Evolutionary conservation across 2,797 vertebrate genomes (phyloP).

Genomic region (Tinamus major): DNA sequence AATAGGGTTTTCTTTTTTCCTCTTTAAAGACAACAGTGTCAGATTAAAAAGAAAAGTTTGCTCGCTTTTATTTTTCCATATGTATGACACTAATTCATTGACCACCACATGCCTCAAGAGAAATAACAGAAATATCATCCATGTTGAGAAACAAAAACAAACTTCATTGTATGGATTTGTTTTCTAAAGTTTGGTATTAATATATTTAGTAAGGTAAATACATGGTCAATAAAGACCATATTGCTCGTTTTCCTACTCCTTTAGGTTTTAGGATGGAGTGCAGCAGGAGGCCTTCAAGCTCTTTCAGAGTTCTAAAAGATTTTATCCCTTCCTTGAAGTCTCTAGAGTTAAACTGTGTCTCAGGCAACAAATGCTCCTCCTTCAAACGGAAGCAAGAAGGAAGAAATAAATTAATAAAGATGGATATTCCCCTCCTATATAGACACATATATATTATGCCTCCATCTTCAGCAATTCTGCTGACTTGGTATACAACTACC

Average conservation of each 20-base stretch:
- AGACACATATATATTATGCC: not conserved
- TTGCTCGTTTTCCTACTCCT: not conserved
- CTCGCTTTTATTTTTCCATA: not conserved
- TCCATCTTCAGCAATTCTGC: not conserved
- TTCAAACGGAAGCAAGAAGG: not conserved
- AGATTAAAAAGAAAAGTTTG: not conserved
- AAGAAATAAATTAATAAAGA: not conserved
- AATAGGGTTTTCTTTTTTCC: not conserved
- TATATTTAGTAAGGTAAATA: not conserved
- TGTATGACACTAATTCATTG: not conserved
- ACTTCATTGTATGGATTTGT: not conserved
- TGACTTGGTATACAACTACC: not conserved
- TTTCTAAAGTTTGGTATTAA: not conserved
- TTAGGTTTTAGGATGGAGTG: not conserved
- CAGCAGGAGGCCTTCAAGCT: not conserved
- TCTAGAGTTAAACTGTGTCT: not conserved
- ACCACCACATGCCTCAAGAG: not conserved
- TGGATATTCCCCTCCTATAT: not conserved
- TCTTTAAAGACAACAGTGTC: not conserved
- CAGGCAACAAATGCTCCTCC: not conserved
- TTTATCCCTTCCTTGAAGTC: not conserved
- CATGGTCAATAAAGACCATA: rapidly evolving
- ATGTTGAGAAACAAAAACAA: not conserved
- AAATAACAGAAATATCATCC: constrained; percentile 3
- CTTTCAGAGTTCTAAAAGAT: not conserved